phyloP scores from a whole-genome alignment of 2,113 vertebrate species.

The Neogale vison region DNA sequence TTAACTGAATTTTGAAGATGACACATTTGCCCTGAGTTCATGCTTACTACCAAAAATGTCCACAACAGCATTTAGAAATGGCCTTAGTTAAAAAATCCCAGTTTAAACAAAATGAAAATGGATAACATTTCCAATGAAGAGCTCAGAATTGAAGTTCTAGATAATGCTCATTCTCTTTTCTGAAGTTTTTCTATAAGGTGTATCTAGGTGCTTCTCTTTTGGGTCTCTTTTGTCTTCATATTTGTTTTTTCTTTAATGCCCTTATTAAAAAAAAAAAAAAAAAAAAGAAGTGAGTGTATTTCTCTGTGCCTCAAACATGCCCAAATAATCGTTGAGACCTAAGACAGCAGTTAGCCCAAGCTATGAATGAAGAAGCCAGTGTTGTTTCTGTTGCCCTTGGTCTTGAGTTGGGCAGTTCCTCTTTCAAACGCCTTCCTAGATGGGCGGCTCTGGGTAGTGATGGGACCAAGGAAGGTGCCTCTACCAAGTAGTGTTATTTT shows the following conservation, averaged over 20 bases:
- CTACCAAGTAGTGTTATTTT: background rate
- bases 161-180: background rate
- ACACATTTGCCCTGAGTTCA: background rate
- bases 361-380: background rate
- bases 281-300: background rate
- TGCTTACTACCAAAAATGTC: background rate
- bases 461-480: background rate
- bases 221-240: background rate
- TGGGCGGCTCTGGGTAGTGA: fast-evolving
- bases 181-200: too few relatives aligned
- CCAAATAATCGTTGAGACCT: fast-evolving
- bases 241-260: background rate
- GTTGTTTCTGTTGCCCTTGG: background rate
- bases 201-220: background rate
- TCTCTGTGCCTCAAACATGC: background rate
- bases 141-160: too few relatives aligned
- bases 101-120: background rate
- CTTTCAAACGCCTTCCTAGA: background rate
- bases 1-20: background rate
- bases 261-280: background rate
- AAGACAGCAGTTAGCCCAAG: background rate
- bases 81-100: background rate
- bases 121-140: background rate
- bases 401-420: background rate
- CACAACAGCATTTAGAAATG: background rate